Evolutionary conservation across 2,888 invertebrate genomes (phyloP).

Genomic region (Megamerina dolium): DNA sequence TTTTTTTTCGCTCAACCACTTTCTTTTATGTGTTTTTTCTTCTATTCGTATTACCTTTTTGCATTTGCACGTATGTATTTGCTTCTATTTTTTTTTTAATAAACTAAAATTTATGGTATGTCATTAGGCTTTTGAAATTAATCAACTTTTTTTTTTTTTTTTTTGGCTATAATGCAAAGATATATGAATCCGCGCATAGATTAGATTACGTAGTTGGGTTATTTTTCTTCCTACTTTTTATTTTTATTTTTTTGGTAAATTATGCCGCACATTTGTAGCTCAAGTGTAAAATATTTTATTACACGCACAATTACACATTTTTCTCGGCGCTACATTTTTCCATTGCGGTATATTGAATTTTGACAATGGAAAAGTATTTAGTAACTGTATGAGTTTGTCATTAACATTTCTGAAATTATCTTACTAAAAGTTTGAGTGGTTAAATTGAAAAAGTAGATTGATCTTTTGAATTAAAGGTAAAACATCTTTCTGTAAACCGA

Average conservation of each 20-base stretch:
- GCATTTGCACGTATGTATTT: not conserved
- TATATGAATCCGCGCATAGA: too few species aligned
- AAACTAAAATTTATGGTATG: constrained; percentile 39
- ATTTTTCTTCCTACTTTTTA: too few species aligned
- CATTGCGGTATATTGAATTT: not conserved
- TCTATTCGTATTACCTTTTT: constrained; percentile 7
- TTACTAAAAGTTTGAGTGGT: too few species aligned
- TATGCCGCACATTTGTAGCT: constrained; percentile 7
- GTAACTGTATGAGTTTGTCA: too few species aligned
- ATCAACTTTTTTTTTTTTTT: constrained; percentile 32
- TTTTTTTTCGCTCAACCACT: not conserved
- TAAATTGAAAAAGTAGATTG: too few species aligned
- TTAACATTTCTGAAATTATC: too few species aligned
- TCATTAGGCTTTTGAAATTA: constrained; percentile 39
- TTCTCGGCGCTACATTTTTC: not conserved
- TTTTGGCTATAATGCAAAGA: too few species aligned
- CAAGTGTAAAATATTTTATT: constrained; percentile 18
- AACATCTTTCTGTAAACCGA: too few species aligned
- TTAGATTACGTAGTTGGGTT: too few species aligned
- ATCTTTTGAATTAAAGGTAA: too few species aligned
- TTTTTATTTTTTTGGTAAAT: constrained; percentile 11
- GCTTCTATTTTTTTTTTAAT: constrained; percentile 27
- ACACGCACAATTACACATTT: constrained; percentile 19
- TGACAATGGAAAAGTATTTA: too few species aligned
- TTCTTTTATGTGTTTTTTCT: not conserved